Evolutionary conservation across 1,140 invertebrate genomes (phyloP).

Genomic region (Tetragnatha versicolor): DNA sequence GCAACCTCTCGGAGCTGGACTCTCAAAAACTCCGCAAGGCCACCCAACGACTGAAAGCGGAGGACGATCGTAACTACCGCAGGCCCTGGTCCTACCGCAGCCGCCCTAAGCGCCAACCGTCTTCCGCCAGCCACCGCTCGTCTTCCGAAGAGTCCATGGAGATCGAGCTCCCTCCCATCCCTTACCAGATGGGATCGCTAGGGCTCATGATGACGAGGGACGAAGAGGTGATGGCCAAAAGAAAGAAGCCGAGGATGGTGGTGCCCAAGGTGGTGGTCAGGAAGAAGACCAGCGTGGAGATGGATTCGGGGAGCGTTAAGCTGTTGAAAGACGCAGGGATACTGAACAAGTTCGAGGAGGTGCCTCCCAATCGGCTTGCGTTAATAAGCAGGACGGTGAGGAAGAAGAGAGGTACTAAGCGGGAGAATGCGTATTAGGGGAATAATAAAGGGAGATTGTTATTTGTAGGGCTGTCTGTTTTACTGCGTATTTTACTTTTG

Average conservation of each 20-base stretch:
- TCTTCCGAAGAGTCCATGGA: conserved; percentile 14
- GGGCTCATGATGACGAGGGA: background rate
- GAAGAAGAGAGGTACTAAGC: too few species aligned
- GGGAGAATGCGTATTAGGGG: too few species aligned
- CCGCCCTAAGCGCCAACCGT: background rate
- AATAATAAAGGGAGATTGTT: too few species aligned
- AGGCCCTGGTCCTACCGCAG: background rate
- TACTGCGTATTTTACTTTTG: too few species aligned
- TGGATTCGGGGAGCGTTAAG: background rate
- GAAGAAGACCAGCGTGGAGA: background rate
- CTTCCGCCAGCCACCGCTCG: background rate
- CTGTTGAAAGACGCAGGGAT: background rate
- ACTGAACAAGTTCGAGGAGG: background rate
- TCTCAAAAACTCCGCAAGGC: too few species aligned
- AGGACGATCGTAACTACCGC: background rate
- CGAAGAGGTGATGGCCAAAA: background rate
- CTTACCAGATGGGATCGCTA: background rate
- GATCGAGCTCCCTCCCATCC: background rate
- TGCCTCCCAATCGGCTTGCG: background rate
- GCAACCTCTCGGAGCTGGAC: too few species aligned
- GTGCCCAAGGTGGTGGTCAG: too few species aligned
- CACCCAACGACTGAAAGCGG: background rate
- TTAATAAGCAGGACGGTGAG: too few species aligned
- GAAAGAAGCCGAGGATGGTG: background rate
- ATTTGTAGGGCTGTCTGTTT: too few species aligned